Conservation (phyloP, 2,797 vertebrate genomes). For the Gobio occitaniae region DNA sequence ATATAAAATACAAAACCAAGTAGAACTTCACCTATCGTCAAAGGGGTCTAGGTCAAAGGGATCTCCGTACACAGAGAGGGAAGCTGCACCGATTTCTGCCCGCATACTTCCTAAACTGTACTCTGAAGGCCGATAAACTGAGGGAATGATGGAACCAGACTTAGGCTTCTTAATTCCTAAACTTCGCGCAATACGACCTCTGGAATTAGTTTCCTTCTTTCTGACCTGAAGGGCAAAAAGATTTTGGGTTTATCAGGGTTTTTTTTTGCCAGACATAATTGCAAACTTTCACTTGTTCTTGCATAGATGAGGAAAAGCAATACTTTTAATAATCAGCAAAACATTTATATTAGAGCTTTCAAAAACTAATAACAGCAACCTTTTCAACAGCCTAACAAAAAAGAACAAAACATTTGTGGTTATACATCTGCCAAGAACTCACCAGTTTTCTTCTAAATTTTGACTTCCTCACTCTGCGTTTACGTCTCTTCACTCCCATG, state of each 20-base stretch:
- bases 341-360: neutral
- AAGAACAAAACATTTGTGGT: neutral
- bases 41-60: slow-evolving; percentile 89
- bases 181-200: slow-evolving; percentile 87
- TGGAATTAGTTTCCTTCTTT: slow-evolving; percentile 77
- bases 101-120: slow-evolving; percentile 89
- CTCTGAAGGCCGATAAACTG: slow-evolving; percentile 83
- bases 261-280: neutral
- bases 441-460: slow-evolving; percentile 78
- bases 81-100: slow-evolving; percentile 91
- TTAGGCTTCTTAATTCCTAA: slow-evolving; percentile 84
- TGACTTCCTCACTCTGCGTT: slow-evolving; percentile 75
- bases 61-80: slow-evolving; percentile 94
- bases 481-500: slow-evolving; percentile 75
- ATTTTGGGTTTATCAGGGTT: neutral
- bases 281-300: neutral
- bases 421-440: slow-evolving; percentile 36
- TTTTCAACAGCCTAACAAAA: neutral
- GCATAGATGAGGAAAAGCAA: neutral
- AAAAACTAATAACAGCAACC: neutral
- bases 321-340: neutral
- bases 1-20: neutral
- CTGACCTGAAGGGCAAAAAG: slow-evolving; percentile 54
- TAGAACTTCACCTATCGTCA: slow-evolving; percentile 79
- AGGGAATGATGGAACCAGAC: slow-evolving; percentile 81